Percentiles rank a stretch among this genome's conserved stretches.
Conservation (phyloP, 2,888 invertebrate species). For the Conomelus anceps region DNA sequence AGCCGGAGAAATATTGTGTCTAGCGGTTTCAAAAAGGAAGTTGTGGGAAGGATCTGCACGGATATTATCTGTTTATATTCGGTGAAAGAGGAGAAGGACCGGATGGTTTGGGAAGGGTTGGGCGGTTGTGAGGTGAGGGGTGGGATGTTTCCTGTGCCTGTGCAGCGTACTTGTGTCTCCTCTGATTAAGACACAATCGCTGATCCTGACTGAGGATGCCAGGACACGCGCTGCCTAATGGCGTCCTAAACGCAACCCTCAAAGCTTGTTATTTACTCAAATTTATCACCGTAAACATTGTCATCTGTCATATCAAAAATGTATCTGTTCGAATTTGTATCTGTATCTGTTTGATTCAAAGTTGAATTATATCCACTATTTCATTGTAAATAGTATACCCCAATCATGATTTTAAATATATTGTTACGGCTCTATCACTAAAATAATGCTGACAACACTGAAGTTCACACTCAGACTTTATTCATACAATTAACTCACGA, state of each 20-base stretch:
- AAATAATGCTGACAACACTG: no score
- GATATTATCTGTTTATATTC: neutral
- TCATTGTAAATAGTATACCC: no score
- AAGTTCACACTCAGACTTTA: no score
- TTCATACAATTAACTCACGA: no score
- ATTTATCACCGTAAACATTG: neutral
- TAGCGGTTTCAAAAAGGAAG: neutral
- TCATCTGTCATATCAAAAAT: neutral
- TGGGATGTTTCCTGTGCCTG: neutral
- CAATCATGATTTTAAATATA: no score
- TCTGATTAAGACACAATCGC: neutral
- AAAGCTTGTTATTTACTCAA: neutral
- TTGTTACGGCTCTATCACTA: no score
- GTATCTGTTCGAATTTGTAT: neutral
- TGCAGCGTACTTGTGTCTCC: neutral
- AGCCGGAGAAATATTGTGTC: neutral
- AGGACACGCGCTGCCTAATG: neutral
- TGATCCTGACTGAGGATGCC: neutral
- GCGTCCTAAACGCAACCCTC: neutral
- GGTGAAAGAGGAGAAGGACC: neutral
- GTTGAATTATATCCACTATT: no score
- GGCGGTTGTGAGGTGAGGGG: neutral
- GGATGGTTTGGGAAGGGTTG: neutral
- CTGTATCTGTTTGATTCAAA: no score
- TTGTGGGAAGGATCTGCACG: neutral